These are phyloP conservation scores for Tenualosa ilisha DNA, from an alignment of 2,797 vertebrate genomes.

Conservation along the genomic window DNA sequence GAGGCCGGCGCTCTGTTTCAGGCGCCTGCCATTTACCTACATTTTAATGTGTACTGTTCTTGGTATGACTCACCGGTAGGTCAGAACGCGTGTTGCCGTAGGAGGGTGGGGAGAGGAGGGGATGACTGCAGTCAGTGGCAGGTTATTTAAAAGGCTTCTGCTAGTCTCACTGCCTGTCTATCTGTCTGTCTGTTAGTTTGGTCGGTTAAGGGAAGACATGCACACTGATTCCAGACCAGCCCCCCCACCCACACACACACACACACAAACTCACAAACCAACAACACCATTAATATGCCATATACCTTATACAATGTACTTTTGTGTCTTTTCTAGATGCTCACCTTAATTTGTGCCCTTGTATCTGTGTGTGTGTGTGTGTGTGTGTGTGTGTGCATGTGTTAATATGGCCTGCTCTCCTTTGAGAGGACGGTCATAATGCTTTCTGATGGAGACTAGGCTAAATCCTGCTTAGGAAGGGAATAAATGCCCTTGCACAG, in stretches of 20 bases:
- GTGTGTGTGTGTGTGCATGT: not conserved
- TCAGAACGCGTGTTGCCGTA: not conserved
- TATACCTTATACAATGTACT: no score
- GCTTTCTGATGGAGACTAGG: slow-evolving; percentile 14
- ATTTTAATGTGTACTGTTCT: not conserved
- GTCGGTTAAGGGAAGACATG: not conserved
- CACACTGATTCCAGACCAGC: not conserved
- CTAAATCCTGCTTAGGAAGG: slow-evolving; percentile 6
- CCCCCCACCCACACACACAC: no score
- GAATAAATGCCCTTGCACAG: slow-evolving; percentile 2
- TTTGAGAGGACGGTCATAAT: not conserved
- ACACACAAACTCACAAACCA: no score
- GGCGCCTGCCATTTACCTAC: slow-evolving; percentile 6
- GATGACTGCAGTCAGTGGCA: not conserved
- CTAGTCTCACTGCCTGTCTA: not conserved
- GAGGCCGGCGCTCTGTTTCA: not conserved
- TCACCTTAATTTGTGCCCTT: no score
- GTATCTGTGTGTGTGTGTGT: not conserved
- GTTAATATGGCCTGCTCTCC: not conserved
- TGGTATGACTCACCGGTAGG: not conserved
- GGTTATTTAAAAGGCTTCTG: not conserved
- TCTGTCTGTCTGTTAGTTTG: not conserved
- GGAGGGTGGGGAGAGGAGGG: not conserved
- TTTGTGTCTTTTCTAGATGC: no score
- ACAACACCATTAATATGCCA: not conserved